Conservation (phyloP, 2,797 vertebrate genomes). For the Sphenopsis melanotis region DNA sequence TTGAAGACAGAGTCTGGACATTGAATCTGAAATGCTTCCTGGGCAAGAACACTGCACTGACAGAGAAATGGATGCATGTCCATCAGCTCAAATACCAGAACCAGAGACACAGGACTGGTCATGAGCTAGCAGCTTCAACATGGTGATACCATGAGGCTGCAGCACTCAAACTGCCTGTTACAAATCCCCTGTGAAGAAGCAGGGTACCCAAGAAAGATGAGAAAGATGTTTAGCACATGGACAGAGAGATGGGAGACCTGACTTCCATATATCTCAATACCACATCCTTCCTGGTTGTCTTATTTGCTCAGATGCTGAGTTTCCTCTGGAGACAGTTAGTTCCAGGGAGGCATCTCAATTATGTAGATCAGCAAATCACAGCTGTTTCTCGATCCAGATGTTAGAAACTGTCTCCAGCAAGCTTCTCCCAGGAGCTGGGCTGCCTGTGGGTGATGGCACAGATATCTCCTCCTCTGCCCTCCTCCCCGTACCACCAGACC, state of each 20-base stretch:
- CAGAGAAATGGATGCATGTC: background rate
- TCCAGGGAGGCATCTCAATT: background rate
- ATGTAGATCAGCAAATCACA: slow-evolving; percentile 6
- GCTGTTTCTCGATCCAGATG: slow-evolving; percentile 8
- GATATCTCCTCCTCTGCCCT: background rate
- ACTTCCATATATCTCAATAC: background rate
- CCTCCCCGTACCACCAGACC: background rate
- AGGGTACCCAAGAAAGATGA: background rate
- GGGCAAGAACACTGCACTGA: background rate
- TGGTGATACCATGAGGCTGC: background rate
- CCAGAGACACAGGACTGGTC: background rate
- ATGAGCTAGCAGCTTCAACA: background rate
- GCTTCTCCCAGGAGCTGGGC: background rate
- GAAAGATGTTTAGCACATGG: background rate
- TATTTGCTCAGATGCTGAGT: background rate
- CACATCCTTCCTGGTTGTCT: background rate
- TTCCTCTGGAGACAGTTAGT: slow-evolving; percentile 4
- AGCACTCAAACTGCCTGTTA: background rate
- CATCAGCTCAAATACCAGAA: background rate
- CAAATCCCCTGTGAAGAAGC: background rate
- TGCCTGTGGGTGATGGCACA: background rate
- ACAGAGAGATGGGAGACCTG: background rate
- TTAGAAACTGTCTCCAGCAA: background rate
- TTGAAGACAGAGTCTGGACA: background rate
- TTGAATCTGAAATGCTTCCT: background rate